Evolutionary conservation across 2,888 invertebrate genomes (phyloP).

Genomic region (Spodoptera exigua): DNA sequence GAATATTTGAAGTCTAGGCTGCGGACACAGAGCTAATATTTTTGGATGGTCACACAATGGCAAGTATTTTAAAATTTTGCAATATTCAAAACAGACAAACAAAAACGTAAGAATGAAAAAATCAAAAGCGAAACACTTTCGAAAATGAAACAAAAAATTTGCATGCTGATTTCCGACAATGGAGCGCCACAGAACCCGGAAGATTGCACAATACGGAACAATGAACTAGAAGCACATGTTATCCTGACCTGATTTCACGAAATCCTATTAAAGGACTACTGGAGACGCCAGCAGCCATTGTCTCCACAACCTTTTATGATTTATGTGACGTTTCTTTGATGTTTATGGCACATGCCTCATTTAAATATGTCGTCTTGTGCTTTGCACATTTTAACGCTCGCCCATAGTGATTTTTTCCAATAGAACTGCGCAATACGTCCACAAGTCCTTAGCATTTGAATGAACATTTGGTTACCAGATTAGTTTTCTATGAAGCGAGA

Average conservation of each 20-base stretch:
- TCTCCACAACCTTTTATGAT: constrained; percentile 84
- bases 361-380: constrained; percentile 85
- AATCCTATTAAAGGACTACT: constrained; percentile 76
- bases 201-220: constrained; percentile 84
- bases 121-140: constrained; percentile 59
- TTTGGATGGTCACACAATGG: constrained; percentile 20
- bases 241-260: constrained; percentile 86
- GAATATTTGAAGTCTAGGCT: constrained; percentile 24
- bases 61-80: constrained; percentile 25
- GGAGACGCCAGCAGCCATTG: constrained; percentile 75
- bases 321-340: constrained; percentile 85
- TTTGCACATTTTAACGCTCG: constrained; percentile 84
- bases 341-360: constrained; percentile 87
- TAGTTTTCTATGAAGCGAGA: constrained; percentile 80
- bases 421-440: constrained; percentile 69
- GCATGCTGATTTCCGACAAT: constrained; percentile 78
- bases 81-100: constrained; percentile 48
- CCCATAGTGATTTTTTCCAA: constrained; percentile 80
- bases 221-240: constrained; percentile 84
- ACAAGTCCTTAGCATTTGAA: constrained; percentile 81
- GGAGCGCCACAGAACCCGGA: constrained; percentile 78
- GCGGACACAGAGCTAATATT: constrained; percentile 1
- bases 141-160: constrained; percentile 76
- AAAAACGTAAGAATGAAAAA: constrained; percentile 67
- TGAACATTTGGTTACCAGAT: constrained; percentile 88